Base-by-base conservation (phyloP, 1,140 invertebrate species). In the Berghia stephanieae region DNA sequence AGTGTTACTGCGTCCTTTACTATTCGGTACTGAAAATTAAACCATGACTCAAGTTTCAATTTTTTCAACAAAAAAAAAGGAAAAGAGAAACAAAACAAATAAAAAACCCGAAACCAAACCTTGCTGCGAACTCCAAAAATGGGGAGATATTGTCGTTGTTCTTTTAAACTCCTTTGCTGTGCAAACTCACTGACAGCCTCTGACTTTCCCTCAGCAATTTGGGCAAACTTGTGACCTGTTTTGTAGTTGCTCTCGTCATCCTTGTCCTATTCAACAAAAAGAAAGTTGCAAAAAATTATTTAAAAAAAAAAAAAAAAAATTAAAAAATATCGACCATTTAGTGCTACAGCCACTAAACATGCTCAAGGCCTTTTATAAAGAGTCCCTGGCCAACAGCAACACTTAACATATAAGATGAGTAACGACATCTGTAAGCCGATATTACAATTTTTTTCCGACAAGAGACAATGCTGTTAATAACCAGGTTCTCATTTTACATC, bases 81-180 rank as follows among this genome's bases (percentile, higher is more conserved):
- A 49, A 49, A 10, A 49, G n/a, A n/a, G 10, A 49, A n/a, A 49
- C 10, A n/a, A n/a, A 13, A 49, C 46, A 49, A n/a, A 49, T 49
- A n/a, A 49, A n/a, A 49, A 49, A n/a, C 46, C 10, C 31, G 57
- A 42, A 21, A 21, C 68, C 75, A 68, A 52, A 92, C 91, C 89
- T 99, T 95, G 88, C 99, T 96, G 46, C 97, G 92, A 0, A 97
- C 96, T 40, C 97, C 97, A 91, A 98, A 99, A 0, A 96, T 97
- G 0, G 98, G 98, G 21, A 99, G 90, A 90, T 93, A 99, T 77
- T 96, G 92, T 43, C 98, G 90, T 86, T 99, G 98, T 86, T 98
- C 93, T 0, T 91, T 89, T 55, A 99, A 94, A 0, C 94, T 92
- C 85, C 95, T 96, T 85, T 95, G 94, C 82, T 93, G 94, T 1